Evolutionary conservation across 2,888 invertebrate genomes (phyloP).

Genomic region (Invenusta paracnida): DNA sequence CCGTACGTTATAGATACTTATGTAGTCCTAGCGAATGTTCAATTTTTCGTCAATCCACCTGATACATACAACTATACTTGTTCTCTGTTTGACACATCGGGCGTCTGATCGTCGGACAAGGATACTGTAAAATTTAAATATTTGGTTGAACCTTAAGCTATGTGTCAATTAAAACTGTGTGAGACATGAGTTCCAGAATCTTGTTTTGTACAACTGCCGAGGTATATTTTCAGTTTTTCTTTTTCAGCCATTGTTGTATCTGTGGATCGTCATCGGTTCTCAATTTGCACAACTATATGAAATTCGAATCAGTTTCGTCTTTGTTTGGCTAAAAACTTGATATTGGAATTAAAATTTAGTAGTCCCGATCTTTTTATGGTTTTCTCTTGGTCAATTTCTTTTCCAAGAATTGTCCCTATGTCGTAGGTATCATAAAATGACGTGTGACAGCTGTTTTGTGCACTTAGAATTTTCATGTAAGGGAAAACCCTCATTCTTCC

Average conservation of each 20-base stretch:
- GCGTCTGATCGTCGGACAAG: neutral
- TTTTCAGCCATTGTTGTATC: neutral
- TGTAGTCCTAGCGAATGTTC: neutral
- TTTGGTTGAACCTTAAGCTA: neutral
- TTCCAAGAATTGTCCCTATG: neutral
- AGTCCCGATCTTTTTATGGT: neutral
- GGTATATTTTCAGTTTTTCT: neutral
- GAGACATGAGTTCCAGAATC: neutral
- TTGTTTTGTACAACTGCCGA: neutral
- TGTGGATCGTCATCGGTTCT: neutral
- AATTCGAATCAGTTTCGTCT: neutral
- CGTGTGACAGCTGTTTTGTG: neutral
- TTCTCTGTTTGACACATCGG: neutral
- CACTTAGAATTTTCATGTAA: neutral
- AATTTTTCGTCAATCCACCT: neutral
- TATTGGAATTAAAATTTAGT: neutral
- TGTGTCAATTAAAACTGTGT: neutral
- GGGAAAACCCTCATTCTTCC: too few species aligned
- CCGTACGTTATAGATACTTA: neutral
- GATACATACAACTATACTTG: neutral
- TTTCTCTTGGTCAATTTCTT: neutral
- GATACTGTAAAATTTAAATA: neutral
- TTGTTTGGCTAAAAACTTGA: neutral
- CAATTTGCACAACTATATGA: neutral
- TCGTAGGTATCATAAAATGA: neutral